Base-by-base conservation (phyloP, 2,113 vertebrate genomes). In the Phalacrocorax brasilianus region DNA sequence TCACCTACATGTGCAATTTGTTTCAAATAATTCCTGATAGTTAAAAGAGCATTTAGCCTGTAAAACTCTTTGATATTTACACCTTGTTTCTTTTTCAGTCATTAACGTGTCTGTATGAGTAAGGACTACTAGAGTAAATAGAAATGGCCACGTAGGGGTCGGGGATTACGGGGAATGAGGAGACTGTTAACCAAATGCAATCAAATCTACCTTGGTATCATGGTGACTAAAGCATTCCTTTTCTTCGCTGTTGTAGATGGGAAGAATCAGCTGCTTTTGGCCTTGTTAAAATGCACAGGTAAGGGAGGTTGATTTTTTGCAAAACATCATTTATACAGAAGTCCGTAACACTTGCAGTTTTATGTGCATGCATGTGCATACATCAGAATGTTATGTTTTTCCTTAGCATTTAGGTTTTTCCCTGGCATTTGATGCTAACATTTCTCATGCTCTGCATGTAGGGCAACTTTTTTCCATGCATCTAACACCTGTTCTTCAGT, bases 261-360 rank as follows among this genome's bases (percentile, higher is more conserved):
- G 70, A 99, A 99, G 98, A 99, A 99, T 97, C 99, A 99, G 95
- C 98, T 99, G 32, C 98, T 99, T 77, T 97, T 99, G 98, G 99
- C 99, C 80, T 97, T 99, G 97, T 98, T 99, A 84, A 99, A 99
- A 93, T 99, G 99, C 97, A 99, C 99, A 98, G 99, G 99, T 99
- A 98, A 98, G 95, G 15, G 5, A 10, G 17, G 90, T 82, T 84
- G 20, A 47, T 73, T 73, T 85, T 35, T 68, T 76, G 32, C n/a
- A 42, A 53, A 77, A 8, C 12, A 32, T 15, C 49, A 5, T 58
- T 26, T 4, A 11, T 24, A 12, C 24, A n/a, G 27, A 44, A 23
- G 4, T 73, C 16, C 30, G 35, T 83, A n/a, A 45, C 14, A 38
- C 55, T 53, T 12, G 52, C 6, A 14, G 38, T 44, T 23, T 13